A percentile compares a stretch with the other conserved stretches of the same genome.
phyloP scores from a whole-genome alignment of 2,888 invertebrate genomes.

The Allacma fusca region DNA sequence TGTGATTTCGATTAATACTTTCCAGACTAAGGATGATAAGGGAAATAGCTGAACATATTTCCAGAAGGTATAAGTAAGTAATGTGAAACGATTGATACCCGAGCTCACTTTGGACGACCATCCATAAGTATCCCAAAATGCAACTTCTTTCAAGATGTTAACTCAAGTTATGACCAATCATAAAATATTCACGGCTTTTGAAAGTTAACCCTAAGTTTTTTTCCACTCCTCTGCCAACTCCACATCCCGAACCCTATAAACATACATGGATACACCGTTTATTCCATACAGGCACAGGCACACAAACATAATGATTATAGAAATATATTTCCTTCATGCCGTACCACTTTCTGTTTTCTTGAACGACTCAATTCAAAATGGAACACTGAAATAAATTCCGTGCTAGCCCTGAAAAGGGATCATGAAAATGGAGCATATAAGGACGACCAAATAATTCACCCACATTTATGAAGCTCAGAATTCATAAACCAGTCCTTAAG shows the following conservation, averaged over 20 bases:
- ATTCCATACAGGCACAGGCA: background rate
- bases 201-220: slow-evolving; percentile 2
- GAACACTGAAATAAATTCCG: background rate
- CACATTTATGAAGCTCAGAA: background rate
- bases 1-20: too few relatives aligned
- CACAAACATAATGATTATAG: too few relatives aligned
- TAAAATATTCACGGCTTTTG: slow-evolving; percentile 26
- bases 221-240: background rate
- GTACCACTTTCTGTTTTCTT: background rate
- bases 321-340: slow-evolving; percentile 1
- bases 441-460: background rate
- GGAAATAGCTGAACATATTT: too few relatives aligned
- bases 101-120: background rate
- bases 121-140: background rate
- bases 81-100: too few relatives aligned
- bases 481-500: background rate
- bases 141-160: background rate
- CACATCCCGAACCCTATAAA: background rate
- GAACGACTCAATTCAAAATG: slow-evolving; percentile 14
- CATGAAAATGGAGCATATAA: slow-evolving; percentile 5
- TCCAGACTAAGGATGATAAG: too few relatives aligned
- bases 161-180: slow-evolving; percentile 20
- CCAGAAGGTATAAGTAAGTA: too few relatives aligned
- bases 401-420: background rate
- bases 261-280: background rate